Evolutionary conservation across 2,888 invertebrate species (phyloP).

Genomic region (Amblyjoppa fuscipennis): DNA sequence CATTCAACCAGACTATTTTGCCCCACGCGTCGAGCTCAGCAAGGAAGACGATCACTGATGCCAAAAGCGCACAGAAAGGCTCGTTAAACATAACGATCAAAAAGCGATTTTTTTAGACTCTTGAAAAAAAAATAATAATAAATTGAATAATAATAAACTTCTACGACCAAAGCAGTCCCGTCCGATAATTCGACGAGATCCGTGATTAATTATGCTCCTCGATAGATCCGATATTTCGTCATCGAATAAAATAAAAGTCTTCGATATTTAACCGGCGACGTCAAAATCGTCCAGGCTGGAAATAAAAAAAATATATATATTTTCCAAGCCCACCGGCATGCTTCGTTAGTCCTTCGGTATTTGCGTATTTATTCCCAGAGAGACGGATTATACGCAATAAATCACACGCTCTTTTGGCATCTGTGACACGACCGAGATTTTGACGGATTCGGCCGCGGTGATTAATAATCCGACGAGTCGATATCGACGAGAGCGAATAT

Average conservation of each 20-base stretch:
- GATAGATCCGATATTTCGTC: background rate
- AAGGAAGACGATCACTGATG: background rate
- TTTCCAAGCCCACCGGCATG: background rate
- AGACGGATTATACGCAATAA: slow-evolving; percentile 14
- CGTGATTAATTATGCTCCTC: background rate
- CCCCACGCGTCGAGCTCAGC: background rate
- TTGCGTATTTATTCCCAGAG: background rate
- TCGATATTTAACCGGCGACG: background rate
- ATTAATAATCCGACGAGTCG: slow-evolving; percentile 49
- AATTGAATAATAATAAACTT: background rate
- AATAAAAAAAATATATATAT: background rate
- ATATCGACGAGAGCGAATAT: slow-evolving; percentile 45
- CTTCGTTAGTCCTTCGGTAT: background rate
- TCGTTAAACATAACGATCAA: background rate
- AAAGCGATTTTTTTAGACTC: background rate
- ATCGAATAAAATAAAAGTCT: background rate
- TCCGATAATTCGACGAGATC: background rate
- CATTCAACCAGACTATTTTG: background rate
- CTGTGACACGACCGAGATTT: slow-evolving; percentile 25
- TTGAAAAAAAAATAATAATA: background rate
- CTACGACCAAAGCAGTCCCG: background rate
- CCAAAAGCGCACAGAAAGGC: background rate
- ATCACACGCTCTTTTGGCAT: slow-evolving; percentile 29
- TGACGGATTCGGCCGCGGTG: background rate
- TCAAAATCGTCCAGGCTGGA: background rate